Conservation (phyloP, 2,113 vertebrate genomes). For the Takifugu flavidus region DNA sequence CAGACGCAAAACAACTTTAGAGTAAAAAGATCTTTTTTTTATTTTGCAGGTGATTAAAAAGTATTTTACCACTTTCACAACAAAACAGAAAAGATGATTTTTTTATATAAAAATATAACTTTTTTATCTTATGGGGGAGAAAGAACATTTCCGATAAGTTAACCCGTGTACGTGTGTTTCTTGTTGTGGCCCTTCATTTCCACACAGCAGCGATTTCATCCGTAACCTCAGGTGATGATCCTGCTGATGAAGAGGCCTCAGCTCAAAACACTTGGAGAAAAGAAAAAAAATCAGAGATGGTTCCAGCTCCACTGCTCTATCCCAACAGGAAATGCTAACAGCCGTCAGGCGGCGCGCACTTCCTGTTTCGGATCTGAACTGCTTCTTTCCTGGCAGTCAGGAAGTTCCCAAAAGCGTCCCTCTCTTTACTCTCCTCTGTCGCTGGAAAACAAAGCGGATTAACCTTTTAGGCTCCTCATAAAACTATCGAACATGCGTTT, state of each 20-base stretch:
- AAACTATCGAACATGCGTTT: no score
- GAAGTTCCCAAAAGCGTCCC: constrained; percentile 84
- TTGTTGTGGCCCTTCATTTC: not conserved
- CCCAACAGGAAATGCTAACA: constrained; percentile 21
- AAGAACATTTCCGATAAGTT: not conserved
- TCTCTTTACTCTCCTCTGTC: constrained; percentile 86
- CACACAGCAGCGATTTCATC: not conserved
- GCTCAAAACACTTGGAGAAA: no score
- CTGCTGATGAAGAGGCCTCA: no score
- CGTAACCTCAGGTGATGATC: no score
- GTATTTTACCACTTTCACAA: constrained; percentile 17
- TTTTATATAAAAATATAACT: constrained; percentile 46
- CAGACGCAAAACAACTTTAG: no score
- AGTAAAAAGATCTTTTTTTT: constrained; percentile 6
- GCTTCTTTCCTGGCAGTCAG: constrained; percentile 79
- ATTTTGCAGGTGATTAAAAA: constrained; percentile 19
- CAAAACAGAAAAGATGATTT: not conserved
- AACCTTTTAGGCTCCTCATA: no score
- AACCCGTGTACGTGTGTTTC: no score
- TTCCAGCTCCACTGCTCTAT: not conserved
- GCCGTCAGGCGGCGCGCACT: constrained; percentile 29
- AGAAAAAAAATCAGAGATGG: not conserved
- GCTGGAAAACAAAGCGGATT: constrained; percentile 55
- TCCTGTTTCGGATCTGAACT: constrained; percentile 75
- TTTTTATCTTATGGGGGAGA: constrained; percentile 4